Evolutionary conservation across 2,888 invertebrate genomes (phyloP), one percentile per base, ranked within the genome.

Genomic region (Noctua comes): DNA sequence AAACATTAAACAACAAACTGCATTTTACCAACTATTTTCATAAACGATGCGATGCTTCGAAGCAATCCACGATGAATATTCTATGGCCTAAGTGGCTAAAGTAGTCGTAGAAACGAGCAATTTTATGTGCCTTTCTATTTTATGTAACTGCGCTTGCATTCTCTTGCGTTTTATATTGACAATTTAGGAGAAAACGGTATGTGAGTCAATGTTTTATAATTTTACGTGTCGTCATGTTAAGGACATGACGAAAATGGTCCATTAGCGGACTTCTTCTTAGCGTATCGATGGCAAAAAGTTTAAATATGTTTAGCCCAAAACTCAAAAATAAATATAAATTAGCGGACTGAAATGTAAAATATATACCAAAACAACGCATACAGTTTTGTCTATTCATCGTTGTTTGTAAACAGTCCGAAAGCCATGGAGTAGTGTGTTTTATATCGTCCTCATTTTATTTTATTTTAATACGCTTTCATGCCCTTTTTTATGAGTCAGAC

Each of bases 31-130:
- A 80, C 24, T 54, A 73, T 62, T 80, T 64, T 72, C 54, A 72
- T 72, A 72, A 64, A 36, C 81, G 73, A 54, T 40, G 48, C 48
- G 16, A 66, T 66, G 51, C 13, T 62, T 59, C 36, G 46, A 83
- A 70, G 59, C 36, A 59, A 68, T 40, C 31, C 13, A 40, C 70
- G 43, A 66, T 36, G 27, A 82, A 81, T 62, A 59, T 76, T 81
- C 51, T 57, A 66, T 40, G 27, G 27, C 43, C 64, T 77, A 77
- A 79, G 73, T 79, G 46, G 68, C 7, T 43, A 24, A 36, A 69
- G 43, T 59, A 27, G 48, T 36, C 27, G 43, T 46, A 21, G 40
- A 51, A 84, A 51, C 27, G 68, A 27, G 51, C 64, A n/a, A 65
- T 59, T 64, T 59, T 27, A 57, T 77, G 31, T 24, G 65, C 54